phyloP scores from a whole-genome alignment of 2,888 invertebrate species.

The Bibio marci region DNA sequence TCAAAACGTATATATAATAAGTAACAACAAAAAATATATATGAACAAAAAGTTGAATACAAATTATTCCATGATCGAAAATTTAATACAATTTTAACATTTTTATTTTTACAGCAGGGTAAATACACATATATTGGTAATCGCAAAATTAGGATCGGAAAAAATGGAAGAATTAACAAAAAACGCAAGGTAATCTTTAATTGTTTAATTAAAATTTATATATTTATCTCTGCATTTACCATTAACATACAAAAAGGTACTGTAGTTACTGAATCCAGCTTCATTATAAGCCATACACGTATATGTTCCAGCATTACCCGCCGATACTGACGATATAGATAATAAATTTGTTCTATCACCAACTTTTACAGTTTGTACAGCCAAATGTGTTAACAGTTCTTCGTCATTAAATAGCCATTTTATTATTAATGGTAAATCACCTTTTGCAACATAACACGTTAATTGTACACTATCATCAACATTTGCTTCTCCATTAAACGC shows the following conservation, averaged over 20 bases:
- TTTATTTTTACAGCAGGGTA: no score
- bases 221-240: no score
- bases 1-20: no score
- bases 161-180: no score
- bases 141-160: no score
- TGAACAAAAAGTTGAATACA: no score
- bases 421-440: slow-evolving; percentile 66
- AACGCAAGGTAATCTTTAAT: no score
- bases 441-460: slow-evolving; percentile 53
- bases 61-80: no score
- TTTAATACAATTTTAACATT: no score
- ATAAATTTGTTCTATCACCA: slow-evolving; percentile 1
- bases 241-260: slow-evolving; percentile 34
- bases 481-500: slow-evolving; percentile 45
- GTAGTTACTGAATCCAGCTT: slow-evolving; percentile 32
- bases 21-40: no score
- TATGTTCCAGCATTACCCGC: slow-evolving; percentile 56
- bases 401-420: slow-evolving; percentile 45
- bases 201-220: no score
- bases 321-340: slow-evolving; percentile 31
- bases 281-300: slow-evolving; percentile 52
- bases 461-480: slow-evolving; percentile 49
- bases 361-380: slow-evolving; percentile 23
- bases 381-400: slow-evolving; percentile 30
- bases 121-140: no score